Percentiles rank a stretch among this genome's conserved stretches.
phyloP scores from a whole-genome alignment of 2,797 vertebrate genomes.

The Lacerta viridis region DNA sequence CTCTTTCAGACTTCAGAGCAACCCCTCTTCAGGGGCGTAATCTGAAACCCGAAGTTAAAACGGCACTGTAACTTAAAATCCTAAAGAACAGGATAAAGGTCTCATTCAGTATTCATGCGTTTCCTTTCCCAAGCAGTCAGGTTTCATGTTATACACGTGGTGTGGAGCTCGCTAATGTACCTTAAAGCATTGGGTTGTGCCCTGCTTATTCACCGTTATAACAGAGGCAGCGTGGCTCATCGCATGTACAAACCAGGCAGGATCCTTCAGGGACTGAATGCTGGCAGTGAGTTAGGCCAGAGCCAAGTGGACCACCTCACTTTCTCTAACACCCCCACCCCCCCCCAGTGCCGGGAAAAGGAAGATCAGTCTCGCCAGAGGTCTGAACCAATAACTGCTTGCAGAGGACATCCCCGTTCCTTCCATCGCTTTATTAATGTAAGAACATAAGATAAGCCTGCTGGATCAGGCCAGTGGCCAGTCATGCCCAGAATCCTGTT shows the following conservation, averaged over 20 bases:
- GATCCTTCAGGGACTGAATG: background rate
- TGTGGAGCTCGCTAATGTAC: background rate
- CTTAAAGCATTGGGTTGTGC: background rate
- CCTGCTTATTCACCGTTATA: background rate
- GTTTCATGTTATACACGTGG: background rate
- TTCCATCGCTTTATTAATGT: background rate
- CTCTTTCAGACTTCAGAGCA: background rate
- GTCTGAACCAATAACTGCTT: background rate
- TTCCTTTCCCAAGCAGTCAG: background rate
- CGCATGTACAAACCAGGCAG: background rate
- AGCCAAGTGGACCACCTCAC: background rate
- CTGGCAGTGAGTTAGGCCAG: background rate
- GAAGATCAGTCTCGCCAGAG: background rate
- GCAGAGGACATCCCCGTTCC: background rate
- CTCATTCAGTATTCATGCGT: slow-evolving; percentile 15
- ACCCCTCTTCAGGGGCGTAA: background rate
- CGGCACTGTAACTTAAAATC: background rate
- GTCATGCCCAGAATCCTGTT: too few species aligned
- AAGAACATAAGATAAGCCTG: too few species aligned
- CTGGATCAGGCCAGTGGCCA: too few species aligned
- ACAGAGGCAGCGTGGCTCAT: background rate
- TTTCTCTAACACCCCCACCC: background rate
- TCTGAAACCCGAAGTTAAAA: background rate
- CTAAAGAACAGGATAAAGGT: background rate
- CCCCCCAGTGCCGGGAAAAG: background rate